A percentile compares a stretch with the other conserved stretches of the same genome.
phyloP scores from a whole-genome alignment of 1,140 invertebrate genomes.

The Diplogasteroides magnus region DNA sequence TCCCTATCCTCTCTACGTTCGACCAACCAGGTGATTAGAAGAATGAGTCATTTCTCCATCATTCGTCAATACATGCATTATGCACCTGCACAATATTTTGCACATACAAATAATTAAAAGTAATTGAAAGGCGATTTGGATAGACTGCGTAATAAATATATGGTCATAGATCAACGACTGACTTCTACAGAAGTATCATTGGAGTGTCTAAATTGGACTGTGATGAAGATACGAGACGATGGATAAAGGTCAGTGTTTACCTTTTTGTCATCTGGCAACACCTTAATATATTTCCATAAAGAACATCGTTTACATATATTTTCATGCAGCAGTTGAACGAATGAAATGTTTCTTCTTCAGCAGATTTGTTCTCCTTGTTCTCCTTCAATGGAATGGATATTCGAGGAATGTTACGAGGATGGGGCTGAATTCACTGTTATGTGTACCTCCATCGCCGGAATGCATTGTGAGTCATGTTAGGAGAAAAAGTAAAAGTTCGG shows the following conservation, averaged over 20 bases:
- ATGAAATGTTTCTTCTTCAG: not conserved
- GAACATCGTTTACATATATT: no score
- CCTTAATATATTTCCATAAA: not conserved
- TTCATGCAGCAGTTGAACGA: no score
- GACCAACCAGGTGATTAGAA: not conserved
- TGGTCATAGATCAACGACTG: no score
- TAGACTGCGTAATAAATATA: no score
- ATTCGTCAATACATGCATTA: no score
- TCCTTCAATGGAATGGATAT: not conserved
- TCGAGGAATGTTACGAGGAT: not conserved
- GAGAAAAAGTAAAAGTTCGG: no score
- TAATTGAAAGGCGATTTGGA: no score
- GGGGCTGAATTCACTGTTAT: not conserved
- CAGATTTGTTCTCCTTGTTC: not conserved
- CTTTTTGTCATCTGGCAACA: not conserved
- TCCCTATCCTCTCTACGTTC: not conserved
- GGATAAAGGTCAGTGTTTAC: not conserved
- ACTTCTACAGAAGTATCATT: not conserved
- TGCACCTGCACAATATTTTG: no score
- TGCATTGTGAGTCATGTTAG: not conserved
- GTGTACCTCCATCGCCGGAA: not conserved
- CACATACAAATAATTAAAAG: no score
- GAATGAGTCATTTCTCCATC: no score
- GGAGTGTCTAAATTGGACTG: not conserved
- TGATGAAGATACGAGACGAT: not conserved